phyloP scores from a whole-genome alignment of 2,113 vertebrate species.

The Tympanuchus pallidicinctus region DNA sequence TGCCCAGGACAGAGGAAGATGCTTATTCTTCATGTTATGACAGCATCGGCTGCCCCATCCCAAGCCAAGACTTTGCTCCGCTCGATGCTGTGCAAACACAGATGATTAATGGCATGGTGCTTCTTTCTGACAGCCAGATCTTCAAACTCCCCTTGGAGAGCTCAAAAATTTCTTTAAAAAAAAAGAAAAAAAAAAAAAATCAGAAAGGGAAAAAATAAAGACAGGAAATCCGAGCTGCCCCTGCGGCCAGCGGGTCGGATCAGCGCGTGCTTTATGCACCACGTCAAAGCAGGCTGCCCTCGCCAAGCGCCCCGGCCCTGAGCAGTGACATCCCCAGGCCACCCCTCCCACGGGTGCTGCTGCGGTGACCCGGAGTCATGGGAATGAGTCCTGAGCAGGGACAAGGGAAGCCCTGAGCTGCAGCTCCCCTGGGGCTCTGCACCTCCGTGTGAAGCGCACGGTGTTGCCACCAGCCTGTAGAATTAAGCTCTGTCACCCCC shows the following conservation, averaged over 20 bases:
- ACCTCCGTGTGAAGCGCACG: background rate
- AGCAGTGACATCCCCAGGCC: background rate
- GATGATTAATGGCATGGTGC: accelerated
- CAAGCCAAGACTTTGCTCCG: accelerated
- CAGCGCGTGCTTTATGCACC: accelerated
- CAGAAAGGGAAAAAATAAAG: background rate
- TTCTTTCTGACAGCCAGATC: background rate
- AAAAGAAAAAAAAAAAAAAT: background rate
- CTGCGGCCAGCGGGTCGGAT: accelerated
- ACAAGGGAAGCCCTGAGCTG: too few relatives aligned
- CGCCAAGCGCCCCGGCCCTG: background rate
- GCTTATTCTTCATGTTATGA: background rate
- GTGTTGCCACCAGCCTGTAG: background rate
- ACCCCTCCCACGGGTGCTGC: background rate
- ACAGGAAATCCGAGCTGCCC: background rate
- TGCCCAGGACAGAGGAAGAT: background rate
- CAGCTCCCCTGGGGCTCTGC: background rate
- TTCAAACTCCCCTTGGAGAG: background rate
- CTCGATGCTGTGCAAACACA: background rate
- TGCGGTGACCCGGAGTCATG: too few relatives aligned
- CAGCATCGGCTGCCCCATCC: background rate
- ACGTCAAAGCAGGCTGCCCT: background rate
- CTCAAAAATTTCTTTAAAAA: background rate
- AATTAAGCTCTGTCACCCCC: background rate
- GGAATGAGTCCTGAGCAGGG: too few relatives aligned